A percentile compares a stretch with the other conserved stretches of the same genome.
Evolutionary conservation across 2,113 vertebrate species (phyloP).

Genomic region (Ceuthmochares aereus): DNA sequence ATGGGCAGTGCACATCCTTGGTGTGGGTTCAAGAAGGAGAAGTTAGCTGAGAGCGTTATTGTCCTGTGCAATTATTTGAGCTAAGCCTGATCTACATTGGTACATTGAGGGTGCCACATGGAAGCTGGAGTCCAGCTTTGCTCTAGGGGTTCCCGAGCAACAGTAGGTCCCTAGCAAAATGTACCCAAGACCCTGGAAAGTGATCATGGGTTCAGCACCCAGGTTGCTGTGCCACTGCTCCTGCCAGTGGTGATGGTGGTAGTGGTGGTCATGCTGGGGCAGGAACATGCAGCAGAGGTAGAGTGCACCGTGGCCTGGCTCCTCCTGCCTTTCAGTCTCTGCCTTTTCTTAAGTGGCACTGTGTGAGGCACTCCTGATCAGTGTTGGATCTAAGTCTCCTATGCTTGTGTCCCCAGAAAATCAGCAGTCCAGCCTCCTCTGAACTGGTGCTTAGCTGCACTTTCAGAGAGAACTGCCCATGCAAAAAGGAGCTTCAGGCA

Average conservation of each 20-base stretch:
- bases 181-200: not conserved
- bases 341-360: not conserved
- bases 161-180: not conserved
- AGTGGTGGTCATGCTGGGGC: not conserved
- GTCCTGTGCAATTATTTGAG: not conserved
- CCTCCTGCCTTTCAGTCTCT: not conserved
- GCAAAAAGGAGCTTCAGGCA: not conserved
- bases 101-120: not conserved
- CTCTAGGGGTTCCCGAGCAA: not conserved
- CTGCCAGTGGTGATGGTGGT: not conserved
- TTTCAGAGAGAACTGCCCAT: not conserved
- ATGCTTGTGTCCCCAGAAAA: not conserved
- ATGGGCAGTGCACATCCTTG: not conserved
- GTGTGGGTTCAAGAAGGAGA: not conserved
- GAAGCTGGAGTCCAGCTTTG: not conserved
- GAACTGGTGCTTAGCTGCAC: not conserved
- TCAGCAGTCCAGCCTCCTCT: not conserved
- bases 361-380: rapidly evolving
- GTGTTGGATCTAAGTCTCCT: not conserved
- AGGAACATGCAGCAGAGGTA: not conserved
- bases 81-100: not conserved
- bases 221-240: not conserved
- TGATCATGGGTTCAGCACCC: not conserved
- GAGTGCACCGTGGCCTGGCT: rapidly evolving
- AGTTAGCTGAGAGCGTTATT: not conserved